Percentiles rank a stretch among this genome's conserved stretches.
These are phyloP conservation scores for Micromesistius poutassou DNA, from an alignment of 2,797 vertebrate genomes.

Conservation along the genomic window DNA sequence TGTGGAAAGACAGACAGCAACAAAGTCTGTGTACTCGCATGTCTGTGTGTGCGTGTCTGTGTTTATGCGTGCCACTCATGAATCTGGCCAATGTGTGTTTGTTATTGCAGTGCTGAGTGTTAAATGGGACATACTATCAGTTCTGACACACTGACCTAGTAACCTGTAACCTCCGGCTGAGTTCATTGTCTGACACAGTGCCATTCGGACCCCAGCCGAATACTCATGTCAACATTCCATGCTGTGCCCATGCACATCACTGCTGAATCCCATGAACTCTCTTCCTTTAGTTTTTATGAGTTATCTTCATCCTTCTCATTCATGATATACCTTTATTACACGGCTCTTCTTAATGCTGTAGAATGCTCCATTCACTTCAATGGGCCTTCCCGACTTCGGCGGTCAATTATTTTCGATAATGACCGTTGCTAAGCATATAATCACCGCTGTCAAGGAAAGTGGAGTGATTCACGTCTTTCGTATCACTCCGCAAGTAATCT, in stretches of 20 bases:
- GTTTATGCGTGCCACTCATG: slow-evolving; percentile 5
- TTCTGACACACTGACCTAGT: slow-evolving; percentile 46
- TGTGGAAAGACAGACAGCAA: slow-evolving; percentile 5
- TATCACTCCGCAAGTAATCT: no score
- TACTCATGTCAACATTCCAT: slow-evolving; percentile 12
- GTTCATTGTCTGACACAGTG: slow-evolving; percentile 33
- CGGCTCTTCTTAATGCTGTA: no score
- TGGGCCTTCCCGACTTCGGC: no score
- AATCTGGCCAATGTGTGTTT: slow-evolving; percentile 1
- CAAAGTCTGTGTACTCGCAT: background rate
- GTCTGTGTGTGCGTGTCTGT: slow-evolving; percentile 2
- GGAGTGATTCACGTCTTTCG: no score
- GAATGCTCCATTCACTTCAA: no score
- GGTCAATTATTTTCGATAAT: no score
- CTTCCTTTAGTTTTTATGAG: slow-evolving; percentile 29
- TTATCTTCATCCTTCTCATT: slow-evolving; percentile 6
- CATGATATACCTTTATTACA: slow-evolving; percentile 33
- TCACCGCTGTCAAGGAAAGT: no score
- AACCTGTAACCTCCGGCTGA: slow-evolving; percentile 49
- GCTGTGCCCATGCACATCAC: slow-evolving; percentile 16
- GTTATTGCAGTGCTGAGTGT: slow-evolving; percentile 8
- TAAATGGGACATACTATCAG: slow-evolving; percentile 12
- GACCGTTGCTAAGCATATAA: no score
- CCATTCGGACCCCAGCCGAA: slow-evolving; percentile 37
- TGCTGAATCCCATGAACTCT: slow-evolving; percentile 18